Evolutionary conservation across 2,888 invertebrate species (phyloP).

Genomic region (Drosophila silvestris): DNA sequence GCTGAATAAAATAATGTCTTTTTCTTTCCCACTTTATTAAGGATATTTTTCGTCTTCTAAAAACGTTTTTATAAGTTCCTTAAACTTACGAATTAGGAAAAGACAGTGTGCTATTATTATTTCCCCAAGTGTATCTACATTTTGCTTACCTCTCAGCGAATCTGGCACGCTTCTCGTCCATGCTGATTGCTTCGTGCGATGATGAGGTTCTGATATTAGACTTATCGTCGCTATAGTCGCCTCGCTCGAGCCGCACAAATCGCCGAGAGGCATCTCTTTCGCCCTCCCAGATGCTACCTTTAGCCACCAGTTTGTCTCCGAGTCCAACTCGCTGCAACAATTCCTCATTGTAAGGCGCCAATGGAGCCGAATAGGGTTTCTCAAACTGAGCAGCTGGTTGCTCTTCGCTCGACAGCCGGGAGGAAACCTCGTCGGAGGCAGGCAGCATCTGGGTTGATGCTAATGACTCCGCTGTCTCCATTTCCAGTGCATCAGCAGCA

Average conservation of each 20-base stretch:
- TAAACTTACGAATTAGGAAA: background rate
- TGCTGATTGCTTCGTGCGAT: slow-evolving; percentile 59
- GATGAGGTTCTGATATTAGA: slow-evolving; percentile 39
- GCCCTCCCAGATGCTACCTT: slow-evolving; percentile 47
- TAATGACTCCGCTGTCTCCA: slow-evolving; percentile 21
- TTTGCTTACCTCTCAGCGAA: slow-evolving; percentile 64
- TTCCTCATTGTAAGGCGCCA: slow-evolving; percentile 74
- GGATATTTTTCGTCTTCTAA: background rate
- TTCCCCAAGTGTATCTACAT: background rate
- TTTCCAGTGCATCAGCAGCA: slow-evolving; percentile 35
- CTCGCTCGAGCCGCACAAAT: slow-evolving; percentile 63
- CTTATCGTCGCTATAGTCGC: slow-evolving; percentile 12
- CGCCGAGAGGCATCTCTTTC: slow-evolving; percentile 20
- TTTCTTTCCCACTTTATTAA: background rate
- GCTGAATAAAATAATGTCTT: too few relatives aligned
- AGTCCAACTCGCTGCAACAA: slow-evolving; percentile 42
- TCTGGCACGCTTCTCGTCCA: slow-evolving; percentile 52
- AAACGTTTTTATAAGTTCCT: background rate
- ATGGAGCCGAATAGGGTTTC: slow-evolving; percentile 69
- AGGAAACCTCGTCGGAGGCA: slow-evolving; percentile 4
- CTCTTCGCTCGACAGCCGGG: slow-evolving; percentile 16
- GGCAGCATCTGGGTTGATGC: slow-evolving; percentile 6
- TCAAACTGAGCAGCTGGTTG: slow-evolving; percentile 35
- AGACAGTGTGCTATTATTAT: background rate
- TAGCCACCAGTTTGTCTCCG: slow-evolving; percentile 34